A percentile compares a stretch with the other conserved stretches of the same genome.
phyloP scores from a whole-genome alignment of 1,140 invertebrate genomes.

The Cepaea nemoralis region DNA sequence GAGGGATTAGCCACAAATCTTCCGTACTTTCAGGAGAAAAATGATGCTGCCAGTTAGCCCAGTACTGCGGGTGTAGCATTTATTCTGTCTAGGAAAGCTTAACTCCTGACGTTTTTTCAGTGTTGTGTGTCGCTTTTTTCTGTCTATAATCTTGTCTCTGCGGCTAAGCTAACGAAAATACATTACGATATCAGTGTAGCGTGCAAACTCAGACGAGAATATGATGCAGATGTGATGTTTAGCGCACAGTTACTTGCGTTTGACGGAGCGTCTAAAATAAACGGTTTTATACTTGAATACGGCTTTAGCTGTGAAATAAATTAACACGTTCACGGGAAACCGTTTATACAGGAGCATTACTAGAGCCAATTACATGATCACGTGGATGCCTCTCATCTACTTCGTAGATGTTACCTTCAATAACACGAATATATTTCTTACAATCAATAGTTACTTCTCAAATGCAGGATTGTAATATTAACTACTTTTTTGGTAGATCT shows the following conservation, averaged over 20 bases:
- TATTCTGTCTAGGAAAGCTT: slow-evolving; percentile 16
- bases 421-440: too few relatives aligned
- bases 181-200: background rate
- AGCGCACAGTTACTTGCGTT: background rate
- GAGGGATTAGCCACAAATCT: background rate
- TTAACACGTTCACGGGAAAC: background rate
- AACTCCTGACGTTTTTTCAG: background rate
- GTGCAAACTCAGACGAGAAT: background rate
- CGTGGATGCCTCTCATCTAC: too few relatives aligned
- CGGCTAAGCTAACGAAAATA: slow-evolving; percentile 18
- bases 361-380: too few relatives aligned
- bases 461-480: too few relatives aligned
- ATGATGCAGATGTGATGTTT: background rate
- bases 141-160: background rate
- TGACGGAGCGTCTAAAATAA: background rate
- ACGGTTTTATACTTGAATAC: background rate
- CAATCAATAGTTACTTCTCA: too few relatives aligned
- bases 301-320: background rate
- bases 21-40: background rate
- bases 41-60: slow-evolving; percentile 3
- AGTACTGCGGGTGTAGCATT: background rate
- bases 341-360: background rate
- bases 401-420: too few relatives aligned
- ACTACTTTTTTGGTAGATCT: too few relatives aligned
- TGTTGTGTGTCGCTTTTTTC: background rate